Percentiles rank a stretch among this genome's conserved stretches.
These are phyloP conservation scores for fruit fly (Drosophila melanogaster) DNA, from an alignment of 1,140 invertebrate genomes.

Conservation along the genomic window DNA sequence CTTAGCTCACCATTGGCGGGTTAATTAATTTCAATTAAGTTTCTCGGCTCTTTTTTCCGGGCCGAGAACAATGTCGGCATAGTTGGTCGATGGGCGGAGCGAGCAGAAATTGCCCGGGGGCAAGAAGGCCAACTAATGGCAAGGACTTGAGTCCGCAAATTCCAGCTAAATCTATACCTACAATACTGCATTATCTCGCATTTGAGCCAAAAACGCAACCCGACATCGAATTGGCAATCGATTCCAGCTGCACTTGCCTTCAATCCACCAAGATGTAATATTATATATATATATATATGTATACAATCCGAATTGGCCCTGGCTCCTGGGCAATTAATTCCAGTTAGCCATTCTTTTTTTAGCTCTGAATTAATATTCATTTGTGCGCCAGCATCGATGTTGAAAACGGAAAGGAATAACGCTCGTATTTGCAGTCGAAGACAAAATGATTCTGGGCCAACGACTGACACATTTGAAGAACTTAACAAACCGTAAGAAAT, in stretches of 20 bases:
- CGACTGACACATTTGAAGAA: constrained; percentile 70
- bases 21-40: constrained; percentile 53
- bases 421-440: constrained; percentile 17
- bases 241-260: neutral
- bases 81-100: constrained; percentile 4
- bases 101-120: neutral
- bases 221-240: constrained; percentile 7
- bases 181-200: neutral
- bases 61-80: constrained; percentile 1
- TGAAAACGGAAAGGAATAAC: no score
- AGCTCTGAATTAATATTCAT: constrained; percentile 60
- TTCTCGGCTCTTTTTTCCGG: neutral
- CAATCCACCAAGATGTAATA: neutral
- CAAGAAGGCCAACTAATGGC: neutral
- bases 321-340: constrained; percentile 44
- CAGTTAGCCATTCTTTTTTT: constrained; percentile 26
- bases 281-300: neutral
- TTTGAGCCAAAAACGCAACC: neutral
- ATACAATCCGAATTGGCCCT: neutral
- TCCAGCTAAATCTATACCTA: constrained; percentile 1
- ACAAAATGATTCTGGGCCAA: constrained; percentile 39
- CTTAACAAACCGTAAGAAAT: constrained; percentile 78
- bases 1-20: constrained; percentile 16
- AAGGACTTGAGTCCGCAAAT: neutral
- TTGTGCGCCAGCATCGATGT: constrained; percentile 4